Base-by-base conservation (phyloP, 2,888 invertebrate species). In the Geotrupes spiniger region DNA sequence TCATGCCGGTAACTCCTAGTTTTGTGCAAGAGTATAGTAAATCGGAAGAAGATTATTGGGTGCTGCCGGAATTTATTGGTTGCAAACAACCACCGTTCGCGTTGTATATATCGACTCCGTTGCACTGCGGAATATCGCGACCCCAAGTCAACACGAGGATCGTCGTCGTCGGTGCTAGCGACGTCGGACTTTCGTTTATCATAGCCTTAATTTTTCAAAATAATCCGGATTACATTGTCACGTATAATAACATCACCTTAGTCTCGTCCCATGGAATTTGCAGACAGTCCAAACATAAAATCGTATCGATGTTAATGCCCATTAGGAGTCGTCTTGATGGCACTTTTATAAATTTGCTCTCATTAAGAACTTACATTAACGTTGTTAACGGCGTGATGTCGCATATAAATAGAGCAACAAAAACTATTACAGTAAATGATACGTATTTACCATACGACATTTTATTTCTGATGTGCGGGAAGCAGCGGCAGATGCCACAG, bases 171-270 rank as follows among this genome's bases (percentile, higher is more conserved):
- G 84, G 86, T 0, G 80, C 81, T 1, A 84, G 85, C 43, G 76
- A 80, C 11, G 81, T 82, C 0, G 81, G 81, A 0, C 65, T 84
- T 0, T 73, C 83, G 0, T 84, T 86, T 58, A 59, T 84, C 11
- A 83, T 85, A 60, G 69, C 76, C 11, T 65, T 87, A 11, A 66
- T 82, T 9, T 74, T 79, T 60, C 78, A 78, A 76, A 80, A 67
- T 56, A 63, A 55, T 16, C 52, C 56, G 11, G 52, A 47, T 17
- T 61, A 58, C 14, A 75, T 82, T 62, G 64, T 83, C 27, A 78
- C 78, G 0, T 88, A 86, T 67, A 81, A 81, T 44, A 87, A 88
- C 64, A 64, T 90, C 11, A 85, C 84, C 0, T 65, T 90, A 36
- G 76, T 90, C 1, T 84, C 85, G 0, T 79, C 81, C 1, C 78